Evolutionary conservation across 2,113 vertebrate species (phyloP).

Genomic region (Centropus unirufus): DNA sequence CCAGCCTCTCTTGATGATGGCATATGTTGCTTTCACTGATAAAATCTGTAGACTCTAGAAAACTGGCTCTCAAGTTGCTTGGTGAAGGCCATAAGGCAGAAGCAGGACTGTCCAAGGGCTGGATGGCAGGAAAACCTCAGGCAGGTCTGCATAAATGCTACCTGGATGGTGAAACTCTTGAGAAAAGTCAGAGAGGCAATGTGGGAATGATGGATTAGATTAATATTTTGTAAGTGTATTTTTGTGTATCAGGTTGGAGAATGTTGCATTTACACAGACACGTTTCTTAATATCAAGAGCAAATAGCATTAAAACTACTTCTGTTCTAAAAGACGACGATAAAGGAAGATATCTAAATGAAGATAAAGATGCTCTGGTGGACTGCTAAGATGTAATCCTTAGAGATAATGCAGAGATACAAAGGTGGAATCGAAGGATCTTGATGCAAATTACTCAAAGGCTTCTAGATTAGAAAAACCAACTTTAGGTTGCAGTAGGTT

Average conservation of each 20-base stretch:
- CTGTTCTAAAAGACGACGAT: not conserved
- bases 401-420: not conserved
- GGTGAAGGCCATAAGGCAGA: not conserved
- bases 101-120: not conserved
- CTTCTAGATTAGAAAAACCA: not conserved
- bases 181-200: not conserved
- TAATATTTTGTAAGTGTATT: not conserved
- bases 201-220: not conserved
- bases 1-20: not conserved
- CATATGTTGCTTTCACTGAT: not conserved
- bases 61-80: not conserved
- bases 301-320: no score
- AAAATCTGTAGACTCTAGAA: not conserved
- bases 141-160: accelerated
- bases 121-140: not conserved
- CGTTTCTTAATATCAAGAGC: not conserved
- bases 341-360: not conserved
- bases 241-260: not conserved
- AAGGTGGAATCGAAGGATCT: not conserved
- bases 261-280: not conserved
- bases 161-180: not conserved
- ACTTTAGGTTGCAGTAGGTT: not conserved
- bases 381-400: not conserved
- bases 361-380: not conserved
- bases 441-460: not conserved